Evolutionary conservation across 37 sponge, comb jelly and placozoan genomes (phyloP).

Genomic region (Halisarca cf. caerulea): DNA sequence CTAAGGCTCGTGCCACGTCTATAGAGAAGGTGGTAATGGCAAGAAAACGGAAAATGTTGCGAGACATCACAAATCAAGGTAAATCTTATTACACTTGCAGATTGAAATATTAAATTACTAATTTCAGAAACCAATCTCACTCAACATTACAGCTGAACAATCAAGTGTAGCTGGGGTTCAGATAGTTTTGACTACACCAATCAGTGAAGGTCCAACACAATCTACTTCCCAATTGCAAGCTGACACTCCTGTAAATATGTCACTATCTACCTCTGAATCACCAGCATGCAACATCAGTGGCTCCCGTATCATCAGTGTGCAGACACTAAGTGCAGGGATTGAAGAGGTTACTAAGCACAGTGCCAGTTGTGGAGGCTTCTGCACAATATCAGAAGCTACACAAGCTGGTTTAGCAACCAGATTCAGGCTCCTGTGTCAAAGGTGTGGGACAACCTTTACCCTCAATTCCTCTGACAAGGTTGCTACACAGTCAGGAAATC

Average conservation of each 20-base stretch:
- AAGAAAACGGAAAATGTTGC: not conserved
- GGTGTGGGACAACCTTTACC: not conserved
- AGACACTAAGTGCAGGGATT: not conserved
- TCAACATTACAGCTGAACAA: too few relatives aligned
- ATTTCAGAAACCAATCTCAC: not conserved
- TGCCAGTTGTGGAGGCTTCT: constrained; percentile 11
- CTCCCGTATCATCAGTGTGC: not conserved
- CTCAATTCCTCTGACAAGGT: not conserved
- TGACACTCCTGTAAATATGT: too few relatives aligned
- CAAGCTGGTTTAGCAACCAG: not conserved
- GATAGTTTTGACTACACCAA: too few relatives aligned
- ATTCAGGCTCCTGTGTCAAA: not conserved
- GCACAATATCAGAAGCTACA: not conserved
- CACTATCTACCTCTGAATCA: too few relatives aligned
- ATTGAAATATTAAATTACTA: not conserved
- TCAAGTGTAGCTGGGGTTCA: too few relatives aligned
- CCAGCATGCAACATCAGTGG: not conserved
- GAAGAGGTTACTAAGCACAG: not conserved
- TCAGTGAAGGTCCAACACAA: too few relatives aligned
- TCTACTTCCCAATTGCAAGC: too few relatives aligned
- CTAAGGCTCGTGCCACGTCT: not conserved
- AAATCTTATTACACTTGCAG: not conserved
- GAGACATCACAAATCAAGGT: not conserved
- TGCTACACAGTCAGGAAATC: not conserved
- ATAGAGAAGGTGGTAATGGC: not conserved